Conservation (phyloP, 2,888 invertebrate genomes). For the Perizoma flavofasciatum region DNA sequence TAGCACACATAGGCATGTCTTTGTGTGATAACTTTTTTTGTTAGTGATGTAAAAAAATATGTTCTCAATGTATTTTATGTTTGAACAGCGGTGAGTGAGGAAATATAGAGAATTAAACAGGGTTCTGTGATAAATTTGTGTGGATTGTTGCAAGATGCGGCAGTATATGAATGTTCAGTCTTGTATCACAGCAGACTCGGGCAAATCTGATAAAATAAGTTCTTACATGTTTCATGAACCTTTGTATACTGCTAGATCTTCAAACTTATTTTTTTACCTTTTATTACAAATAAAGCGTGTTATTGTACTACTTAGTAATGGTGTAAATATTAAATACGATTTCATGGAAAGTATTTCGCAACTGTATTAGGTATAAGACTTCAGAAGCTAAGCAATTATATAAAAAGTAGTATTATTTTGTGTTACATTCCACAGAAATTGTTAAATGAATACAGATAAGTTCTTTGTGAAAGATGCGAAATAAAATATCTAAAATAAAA, state of each 20-base stretch:
- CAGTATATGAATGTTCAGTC: slow-evolving; percentile 40
- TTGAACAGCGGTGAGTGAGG: slow-evolving; percentile 47
- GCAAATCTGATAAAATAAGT: slow-evolving; percentile 14
- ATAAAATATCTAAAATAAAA: slow-evolving; percentile 28
- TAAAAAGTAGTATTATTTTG: slow-evolving; percentile 60
- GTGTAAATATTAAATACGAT: slow-evolving; percentile 59
- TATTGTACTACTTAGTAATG: slow-evolving; percentile 44
- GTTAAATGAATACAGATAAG: slow-evolving; percentile 43
- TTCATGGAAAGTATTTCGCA: slow-evolving; percentile 52
- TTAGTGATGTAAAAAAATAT: slow-evolving; percentile 37
- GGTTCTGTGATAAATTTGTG: slow-evolving; percentile 69
- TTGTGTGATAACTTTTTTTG: slow-evolving; percentile 30
- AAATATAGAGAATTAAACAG: slow-evolving; percentile 51
- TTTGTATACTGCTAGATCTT: slow-evolving; percentile 48
- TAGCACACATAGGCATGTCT: slow-evolving; percentile 18
- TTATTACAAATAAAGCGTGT: slow-evolving; percentile 44
- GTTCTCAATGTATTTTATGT: slow-evolving; percentile 44
- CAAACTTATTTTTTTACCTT: slow-evolving; percentile 50
- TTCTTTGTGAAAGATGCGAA: slow-evolving; percentile 52
- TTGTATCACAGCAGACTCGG: slow-evolving; percentile 16
- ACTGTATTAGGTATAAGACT: slow-evolving; percentile 51
- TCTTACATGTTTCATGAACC: slow-evolving; percentile 14
- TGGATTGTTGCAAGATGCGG: slow-evolving; percentile 45
- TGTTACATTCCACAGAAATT: slow-evolving; percentile 69
- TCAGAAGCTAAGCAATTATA: slow-evolving; percentile 51